phyloP scores from a whole-genome alignment of 1,140 invertebrate species.

The Temnothorax longispinosus region DNA sequence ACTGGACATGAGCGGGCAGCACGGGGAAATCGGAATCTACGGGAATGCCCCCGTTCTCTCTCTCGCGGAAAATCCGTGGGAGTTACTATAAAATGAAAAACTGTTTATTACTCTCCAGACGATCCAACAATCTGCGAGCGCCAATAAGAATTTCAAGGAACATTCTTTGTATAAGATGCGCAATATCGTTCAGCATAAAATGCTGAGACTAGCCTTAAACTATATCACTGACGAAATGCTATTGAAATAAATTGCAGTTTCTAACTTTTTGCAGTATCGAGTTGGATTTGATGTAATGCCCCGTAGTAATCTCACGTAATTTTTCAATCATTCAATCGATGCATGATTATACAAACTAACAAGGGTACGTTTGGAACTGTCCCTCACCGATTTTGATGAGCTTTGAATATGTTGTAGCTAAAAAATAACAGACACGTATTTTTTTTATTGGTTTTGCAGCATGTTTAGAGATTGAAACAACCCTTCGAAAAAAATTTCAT shows the following conservation, averaged over 20 bases:
- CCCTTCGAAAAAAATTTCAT: too few species aligned
- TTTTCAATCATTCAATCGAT: neutral
- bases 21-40: constrained; percentile 25
- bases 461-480: too few species aligned
- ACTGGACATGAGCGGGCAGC: neutral
- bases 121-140: neutral
- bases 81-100: constrained; percentile 11
- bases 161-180: neutral
- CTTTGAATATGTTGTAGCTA: too few species aligned
- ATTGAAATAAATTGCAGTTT: neutral
- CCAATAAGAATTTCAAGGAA: neutral
- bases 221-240: neutral
- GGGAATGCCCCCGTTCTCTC: neutral
- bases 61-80: constrained; percentile 15
- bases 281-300: neutral
- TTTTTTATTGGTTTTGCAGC: too few species aligned
- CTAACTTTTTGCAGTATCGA: neutral
- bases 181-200: neutral
- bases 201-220: neutral
- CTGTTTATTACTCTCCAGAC: neutral
- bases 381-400: too few species aligned
- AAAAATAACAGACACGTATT: too few species aligned
- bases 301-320: neutral
- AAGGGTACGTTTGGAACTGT: too few species aligned
- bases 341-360: too few species aligned